A percentile compares a stretch with the other conserved stretches of the same genome.
Evolutionary conservation across 2,888 invertebrate species (phyloP).

Genomic region (Caenorhabditis zanzibari): DNA sequence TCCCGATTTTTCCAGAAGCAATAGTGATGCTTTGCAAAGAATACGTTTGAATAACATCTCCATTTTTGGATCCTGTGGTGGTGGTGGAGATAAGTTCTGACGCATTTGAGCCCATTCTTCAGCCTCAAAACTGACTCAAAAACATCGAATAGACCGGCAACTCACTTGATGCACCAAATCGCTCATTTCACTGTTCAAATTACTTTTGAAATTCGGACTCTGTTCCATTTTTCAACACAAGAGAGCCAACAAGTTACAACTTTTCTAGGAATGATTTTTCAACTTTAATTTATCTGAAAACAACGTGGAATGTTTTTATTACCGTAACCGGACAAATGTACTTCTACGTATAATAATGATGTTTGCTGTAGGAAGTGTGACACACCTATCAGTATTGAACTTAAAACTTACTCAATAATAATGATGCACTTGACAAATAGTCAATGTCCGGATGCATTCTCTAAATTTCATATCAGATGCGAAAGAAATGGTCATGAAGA

Average conservation of each 20-base stretch:
- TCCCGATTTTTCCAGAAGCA: slow-evolving; percentile 40
- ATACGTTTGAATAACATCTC: slow-evolving; percentile 1
- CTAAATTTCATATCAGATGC: not conserved
- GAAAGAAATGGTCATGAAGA: not conserved
- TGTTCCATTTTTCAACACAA: slow-evolving; percentile 29
- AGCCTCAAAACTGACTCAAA: not conserved
- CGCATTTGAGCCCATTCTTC: slow-evolving; percentile 39
- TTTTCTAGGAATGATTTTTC: not conserved
- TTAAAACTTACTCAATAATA: slow-evolving; percentile 23
- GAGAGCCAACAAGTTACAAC: slow-evolving; percentile 7
- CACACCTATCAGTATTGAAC: slow-evolving; percentile 23
- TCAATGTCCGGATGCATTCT: slow-evolving; percentile 2
- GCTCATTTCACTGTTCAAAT: slow-evolving; percentile 57
- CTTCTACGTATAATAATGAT: not conserved
- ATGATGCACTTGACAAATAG: slow-evolving; percentile 23
- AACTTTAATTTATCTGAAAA: not conserved
- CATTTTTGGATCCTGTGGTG: not conserved
- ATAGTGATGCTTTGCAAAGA: slow-evolving; percentile 8
- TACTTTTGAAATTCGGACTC: slow-evolving; percentile 44
- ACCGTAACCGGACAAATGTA: not conserved
- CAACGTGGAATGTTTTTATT: not conserved
- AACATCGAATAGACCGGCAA: not conserved
- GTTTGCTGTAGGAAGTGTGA: slow-evolving; percentile 26
- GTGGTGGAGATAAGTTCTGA: not conserved
- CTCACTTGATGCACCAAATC: slow-evolving; percentile 54